phyloP scores from a whole-genome alignment of 2,113 vertebrate genomes.

The Grantiella picta region DNA sequence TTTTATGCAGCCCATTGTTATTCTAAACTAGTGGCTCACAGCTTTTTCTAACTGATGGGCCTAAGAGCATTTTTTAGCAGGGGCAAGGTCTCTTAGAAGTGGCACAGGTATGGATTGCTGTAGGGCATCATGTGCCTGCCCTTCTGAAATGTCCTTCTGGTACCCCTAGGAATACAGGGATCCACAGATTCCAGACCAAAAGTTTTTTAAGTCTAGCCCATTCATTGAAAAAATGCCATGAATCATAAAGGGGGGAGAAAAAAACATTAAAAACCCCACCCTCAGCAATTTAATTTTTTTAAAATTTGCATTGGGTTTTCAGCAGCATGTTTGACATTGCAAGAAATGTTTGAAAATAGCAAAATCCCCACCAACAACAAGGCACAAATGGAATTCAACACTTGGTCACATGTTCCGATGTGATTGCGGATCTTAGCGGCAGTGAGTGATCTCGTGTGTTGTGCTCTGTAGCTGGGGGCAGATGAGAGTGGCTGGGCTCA shows the following conservation, averaged over 20 bases:
- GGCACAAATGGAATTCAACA: neutral
- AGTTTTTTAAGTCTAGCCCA: neutral
- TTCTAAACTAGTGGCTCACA: neutral
- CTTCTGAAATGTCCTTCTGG: neutral
- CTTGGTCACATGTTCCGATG: neutral
- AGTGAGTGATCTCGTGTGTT: neutral
- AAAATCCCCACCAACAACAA: neutral
- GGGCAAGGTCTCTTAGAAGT: neutral
- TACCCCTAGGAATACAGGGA: neutral
- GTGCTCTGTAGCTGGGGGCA: neutral
- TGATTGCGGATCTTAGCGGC: neutral
- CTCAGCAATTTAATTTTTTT: neutral
- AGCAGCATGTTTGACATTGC: neutral
- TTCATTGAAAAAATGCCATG: neutral
- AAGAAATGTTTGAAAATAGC: neutral
- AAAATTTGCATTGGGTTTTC: neutral
- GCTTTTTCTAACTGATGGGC: neutral
- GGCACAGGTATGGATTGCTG: neutral
- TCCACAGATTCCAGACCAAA: neutral
- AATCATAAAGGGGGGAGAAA: neutral
- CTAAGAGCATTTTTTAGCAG: neutral
- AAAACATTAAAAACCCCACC: accelerated
- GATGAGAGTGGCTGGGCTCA: neutral
- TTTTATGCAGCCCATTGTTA: neutral
- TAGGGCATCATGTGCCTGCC: neutral